Percentiles rank a stretch among this genome's conserved stretches.
Evolutionary conservation across 2,888 invertebrate species (phyloP).

Genomic region (Opisthograptis luteolata): DNA sequence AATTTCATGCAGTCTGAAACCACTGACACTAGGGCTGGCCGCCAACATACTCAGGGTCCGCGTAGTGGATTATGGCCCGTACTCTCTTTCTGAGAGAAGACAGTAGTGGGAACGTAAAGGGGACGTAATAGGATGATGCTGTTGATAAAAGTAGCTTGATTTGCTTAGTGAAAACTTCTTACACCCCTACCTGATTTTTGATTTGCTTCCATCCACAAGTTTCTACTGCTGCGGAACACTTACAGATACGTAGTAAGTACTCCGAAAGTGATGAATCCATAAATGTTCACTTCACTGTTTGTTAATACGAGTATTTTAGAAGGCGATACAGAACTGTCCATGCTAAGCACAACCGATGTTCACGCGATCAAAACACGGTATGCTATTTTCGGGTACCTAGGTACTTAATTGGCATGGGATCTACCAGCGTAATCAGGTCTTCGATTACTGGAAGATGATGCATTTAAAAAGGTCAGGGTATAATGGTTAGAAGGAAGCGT

Average conservation of each 20-base stretch:
- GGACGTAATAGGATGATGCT: too few species aligned
- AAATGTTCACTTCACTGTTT: constrained; percentile 13
- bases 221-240: neutral
- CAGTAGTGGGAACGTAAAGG: too few species aligned
- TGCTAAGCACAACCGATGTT: constrained; percentile 58
- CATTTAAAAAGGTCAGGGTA: constrained; percentile 46
- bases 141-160: too few species aligned
- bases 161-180: too few species aligned
- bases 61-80: too few species aligned
- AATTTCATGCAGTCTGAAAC: too few species aligned
- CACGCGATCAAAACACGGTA: constrained; percentile 54
- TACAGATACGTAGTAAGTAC: too few species aligned
- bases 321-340: constrained; percentile 9
- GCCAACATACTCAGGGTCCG: too few species aligned
- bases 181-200: too few species aligned
- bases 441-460: constrained; percentile 33
- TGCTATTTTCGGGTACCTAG: constrained; percentile 65
- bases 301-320: constrained; percentile 6
- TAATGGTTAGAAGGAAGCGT: constrained; percentile 52
- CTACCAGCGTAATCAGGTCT: constrained; percentile 48
- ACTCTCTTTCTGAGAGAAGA: too few species aligned
- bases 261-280: neutral
- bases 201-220: neutral
- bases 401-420: constrained; percentile 49
- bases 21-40: too few species aligned